Conservation (phyloP, 2,113 vertebrate species). For the Esox niger region DNA sequence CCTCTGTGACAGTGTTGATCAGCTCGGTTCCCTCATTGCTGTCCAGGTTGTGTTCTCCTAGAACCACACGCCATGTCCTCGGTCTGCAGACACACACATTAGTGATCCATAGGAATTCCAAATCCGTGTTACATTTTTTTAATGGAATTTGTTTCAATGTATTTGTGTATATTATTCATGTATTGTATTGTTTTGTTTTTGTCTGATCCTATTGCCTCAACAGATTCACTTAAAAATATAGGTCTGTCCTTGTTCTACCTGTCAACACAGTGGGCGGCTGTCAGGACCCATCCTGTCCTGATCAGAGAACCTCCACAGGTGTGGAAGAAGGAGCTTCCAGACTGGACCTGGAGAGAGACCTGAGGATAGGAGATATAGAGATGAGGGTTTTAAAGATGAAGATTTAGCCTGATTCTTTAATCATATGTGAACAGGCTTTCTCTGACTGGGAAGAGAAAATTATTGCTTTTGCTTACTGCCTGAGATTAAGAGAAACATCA, state of each 20-base stretch:
- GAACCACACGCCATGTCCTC: conserved; percentile 69
- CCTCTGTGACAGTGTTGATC: conserved; percentile 51
- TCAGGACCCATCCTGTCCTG: conserved; percentile 77
- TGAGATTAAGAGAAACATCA: too few relatives aligned
- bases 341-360: not conserved
- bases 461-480: too few relatives aligned
- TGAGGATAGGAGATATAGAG: not conserved
- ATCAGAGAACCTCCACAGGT: conserved; percentile 4
- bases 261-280: conserved; percentile 83
- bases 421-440: not conserved
- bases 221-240: not conserved
- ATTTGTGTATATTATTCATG: too few relatives aligned
- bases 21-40: conserved; percentile 70
- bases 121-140: too few relatives aligned
- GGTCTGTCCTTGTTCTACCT: conserved; percentile 34
- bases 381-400: not conserved
- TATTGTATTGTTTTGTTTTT: too few relatives aligned
- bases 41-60: conserved; percentile 78
- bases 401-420: not conserved
- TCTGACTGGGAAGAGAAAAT: too few relatives aligned
- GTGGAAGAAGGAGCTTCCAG: conserved; percentile 3
- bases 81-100: conserved; percentile 15
- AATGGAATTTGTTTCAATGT: too few relatives aligned
- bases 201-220: too few relatives aligned
- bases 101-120: too few relatives aligned